Evolutionary conservation across 2,797 vertebrate genomes (phyloP).

Genomic region (Synaphobranchus kaupii): DNA sequence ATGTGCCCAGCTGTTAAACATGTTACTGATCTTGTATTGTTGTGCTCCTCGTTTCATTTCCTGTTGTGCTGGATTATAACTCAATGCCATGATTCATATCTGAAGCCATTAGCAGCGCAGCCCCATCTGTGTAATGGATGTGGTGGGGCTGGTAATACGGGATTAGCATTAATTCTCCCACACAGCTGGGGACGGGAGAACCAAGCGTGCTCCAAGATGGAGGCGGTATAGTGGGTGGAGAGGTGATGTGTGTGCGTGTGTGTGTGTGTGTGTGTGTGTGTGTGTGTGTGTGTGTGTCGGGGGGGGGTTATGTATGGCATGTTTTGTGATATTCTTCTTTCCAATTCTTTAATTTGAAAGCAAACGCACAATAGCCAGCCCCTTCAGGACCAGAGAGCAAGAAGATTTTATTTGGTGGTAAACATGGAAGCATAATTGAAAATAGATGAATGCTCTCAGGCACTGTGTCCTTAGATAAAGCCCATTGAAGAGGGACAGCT

Average conservation of each 20-base stretch:
- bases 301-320: not conserved
- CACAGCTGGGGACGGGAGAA: constrained; percentile 33
- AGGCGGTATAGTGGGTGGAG: not conserved
- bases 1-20: constrained; percentile 52
- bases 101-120: constrained; percentile 56
- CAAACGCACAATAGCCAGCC: too few species aligned
- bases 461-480: too few species aligned
- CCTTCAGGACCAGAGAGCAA: too few species aligned
- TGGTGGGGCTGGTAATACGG: constrained; percentile 55
- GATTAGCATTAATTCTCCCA: constrained; percentile 58
- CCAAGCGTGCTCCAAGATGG: not conserved
- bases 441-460: too few species aligned
- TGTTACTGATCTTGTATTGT: constrained; percentile 58
- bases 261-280: not conserved
- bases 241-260: not conserved
- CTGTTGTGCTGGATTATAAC: constrained; percentile 62
- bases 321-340: too few species aligned
- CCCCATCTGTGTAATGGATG: constrained; percentile 51
- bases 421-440: too few species aligned
- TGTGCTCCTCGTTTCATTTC: constrained; percentile 66
- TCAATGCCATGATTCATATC: constrained; percentile 62
- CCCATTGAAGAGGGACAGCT: too few species aligned
- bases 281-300: too few species aligned
- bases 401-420: too few species aligned
- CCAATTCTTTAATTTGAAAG: too few species aligned